Evolutionary conservation across 2,113 vertebrate genomes (phyloP), one percentile per base, ranked within the genome.

Genomic region (Pontoporia blainvillei): DNA sequence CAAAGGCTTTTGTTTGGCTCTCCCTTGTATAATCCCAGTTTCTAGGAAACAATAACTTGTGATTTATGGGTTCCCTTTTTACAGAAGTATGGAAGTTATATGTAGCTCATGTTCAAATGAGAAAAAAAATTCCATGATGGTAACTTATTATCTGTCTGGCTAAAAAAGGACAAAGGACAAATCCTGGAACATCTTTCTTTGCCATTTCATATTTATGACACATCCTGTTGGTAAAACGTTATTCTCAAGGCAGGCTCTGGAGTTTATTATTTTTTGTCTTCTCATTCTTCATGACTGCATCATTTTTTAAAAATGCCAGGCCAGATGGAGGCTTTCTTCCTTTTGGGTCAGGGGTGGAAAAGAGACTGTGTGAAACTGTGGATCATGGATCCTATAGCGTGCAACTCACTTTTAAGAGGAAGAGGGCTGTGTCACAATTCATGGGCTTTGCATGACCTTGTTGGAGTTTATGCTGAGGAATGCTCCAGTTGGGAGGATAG

Each of bases 251-350:
- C 18, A 81, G 93, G 29, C 83, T 98, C 98, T 98, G 98, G 96
- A 97, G 95, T 96, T 97, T 98, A 98, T 98, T 98, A 97, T 97
- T 98, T 98, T 98, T 97, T 92, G 72, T 96, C 57, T 97, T 81
- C 93, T 98, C 93, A 91, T 97, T 98, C 96, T 96, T 98, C 93
- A 97, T 91, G 96, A 97, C 96, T 92, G 2, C 95, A 98, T 97
- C 79, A 92, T 96, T 98, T 98, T 97, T 97, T 94, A 62, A 91
- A 92, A 92, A 82, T 95, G 86, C 96, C 92, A 91, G 54, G 31
- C 82, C 83, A 90, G 21, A 21, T 97, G 95, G 76, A 96, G 92
- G 20, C 61, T 84, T 98, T 52, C 94, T 97, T 98, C 49, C 86
- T 90, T 96, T 95, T 90, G 76, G 96, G 92, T 95, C 97, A 98